phyloP scores from a whole-genome alignment of 2,797 vertebrate genomes.

The Vipera latastei region DNA sequence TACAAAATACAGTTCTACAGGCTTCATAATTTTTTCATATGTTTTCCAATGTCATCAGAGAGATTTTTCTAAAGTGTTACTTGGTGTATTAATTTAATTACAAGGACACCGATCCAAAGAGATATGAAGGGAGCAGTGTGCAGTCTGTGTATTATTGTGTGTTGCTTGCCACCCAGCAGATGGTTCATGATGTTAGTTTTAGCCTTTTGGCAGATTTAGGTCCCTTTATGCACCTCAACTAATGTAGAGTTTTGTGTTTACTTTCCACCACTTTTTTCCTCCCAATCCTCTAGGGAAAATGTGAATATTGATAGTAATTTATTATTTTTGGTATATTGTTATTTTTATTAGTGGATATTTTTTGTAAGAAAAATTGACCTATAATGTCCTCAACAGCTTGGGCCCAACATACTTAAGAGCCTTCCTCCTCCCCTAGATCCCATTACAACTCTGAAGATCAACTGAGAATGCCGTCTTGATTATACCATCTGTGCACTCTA shows the following conservation, averaged over 20 bases:
- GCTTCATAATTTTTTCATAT: background rate
- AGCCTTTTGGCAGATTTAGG: background rate
- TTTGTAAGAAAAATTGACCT: constrained; percentile 1
- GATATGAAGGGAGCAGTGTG: background rate
- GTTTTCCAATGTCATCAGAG: background rate
- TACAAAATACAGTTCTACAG: background rate
- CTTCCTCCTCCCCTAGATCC: background rate
- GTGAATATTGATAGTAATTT: constrained; percentile 2
- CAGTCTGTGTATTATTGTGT: background rate
- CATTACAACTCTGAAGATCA: constrained; percentile 25
- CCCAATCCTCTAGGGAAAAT: background rate
- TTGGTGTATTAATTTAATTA: background rate
- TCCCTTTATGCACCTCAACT: constrained; percentile 18
- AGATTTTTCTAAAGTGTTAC: background rate
- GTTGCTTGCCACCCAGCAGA: background rate
- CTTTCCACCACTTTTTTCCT: constrained; percentile 17
- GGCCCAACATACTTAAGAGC: constrained; percentile 19
- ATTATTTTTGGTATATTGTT: constrained; percentile 9
- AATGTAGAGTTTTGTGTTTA: constrained; percentile 6
- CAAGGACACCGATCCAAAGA: constrained; percentile 1
- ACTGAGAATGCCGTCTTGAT: constrained; percentile 27
- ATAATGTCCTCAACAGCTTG: constrained; percentile 32
- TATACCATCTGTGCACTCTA: constrained; percentile 28
- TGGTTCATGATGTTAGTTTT: background rate
- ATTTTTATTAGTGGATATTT: constrained; percentile 8